phyloP scores from a whole-genome alignment of 2,888 invertebrate species.

The Morpho helenor region DNA sequence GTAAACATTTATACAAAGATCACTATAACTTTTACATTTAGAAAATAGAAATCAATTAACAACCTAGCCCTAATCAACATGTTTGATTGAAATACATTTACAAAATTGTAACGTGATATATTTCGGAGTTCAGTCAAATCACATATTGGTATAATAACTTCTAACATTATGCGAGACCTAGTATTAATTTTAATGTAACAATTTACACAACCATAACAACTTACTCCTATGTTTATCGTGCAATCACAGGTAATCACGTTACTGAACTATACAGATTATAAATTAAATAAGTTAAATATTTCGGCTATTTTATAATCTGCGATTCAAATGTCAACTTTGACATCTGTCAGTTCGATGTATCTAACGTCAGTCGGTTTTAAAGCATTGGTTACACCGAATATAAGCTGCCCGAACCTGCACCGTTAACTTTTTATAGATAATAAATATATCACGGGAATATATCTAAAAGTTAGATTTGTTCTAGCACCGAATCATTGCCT shows the following conservation, averaged over 20 bases:
- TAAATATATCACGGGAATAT: constrained; percentile 36
- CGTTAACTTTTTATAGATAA: constrained; percentile 42
- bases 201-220: constrained; percentile 40
- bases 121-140: constrained; percentile 74
- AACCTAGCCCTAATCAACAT: constrained; percentile 71
- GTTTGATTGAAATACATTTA: constrained; percentile 44
- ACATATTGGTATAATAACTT: constrained; percentile 40
- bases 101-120: constrained; percentile 47
- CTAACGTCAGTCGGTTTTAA: constrained; percentile 41
- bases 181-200: constrained; percentile 29
- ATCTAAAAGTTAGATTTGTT: constrained; percentile 41
- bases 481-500: constrained; percentile 70
- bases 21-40: constrained; percentile 56
- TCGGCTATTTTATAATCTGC: constrained; percentile 29
- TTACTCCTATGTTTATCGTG: constrained; percentile 54
- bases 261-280: constrained; percentile 46
- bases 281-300: constrained; percentile 39
- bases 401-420: constrained; percentile 49
- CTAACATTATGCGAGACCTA: constrained; percentile 39
- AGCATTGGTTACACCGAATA: constrained; percentile 41
- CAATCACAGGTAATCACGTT: constrained; percentile 64
- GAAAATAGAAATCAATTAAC: constrained; percentile 69
- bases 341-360: constrained; percentile 60
- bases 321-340: constrained; percentile 56
- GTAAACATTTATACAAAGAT: constrained; percentile 71